Percentiles rank a stretch among this genome's conserved stretches.
Evolutionary conservation across 2,797 vertebrate genomes (phyloP).

Genomic region (Natrix natrix): DNA sequence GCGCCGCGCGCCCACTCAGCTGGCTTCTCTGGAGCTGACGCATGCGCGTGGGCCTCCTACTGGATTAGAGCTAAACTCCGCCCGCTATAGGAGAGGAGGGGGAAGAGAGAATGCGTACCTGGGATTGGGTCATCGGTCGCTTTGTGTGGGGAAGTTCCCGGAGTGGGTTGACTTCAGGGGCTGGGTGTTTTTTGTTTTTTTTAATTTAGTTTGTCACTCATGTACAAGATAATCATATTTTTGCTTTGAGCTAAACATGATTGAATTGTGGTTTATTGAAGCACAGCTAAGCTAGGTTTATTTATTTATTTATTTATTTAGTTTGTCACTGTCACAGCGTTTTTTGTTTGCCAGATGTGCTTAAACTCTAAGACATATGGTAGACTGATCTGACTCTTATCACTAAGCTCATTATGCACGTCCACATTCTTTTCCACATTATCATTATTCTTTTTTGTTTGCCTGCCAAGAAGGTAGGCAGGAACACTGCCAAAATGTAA

Average conservation of each 20-base stretch:
- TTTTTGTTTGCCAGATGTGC: no score
- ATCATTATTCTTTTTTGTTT: no score
- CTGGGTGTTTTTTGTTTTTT: background rate
- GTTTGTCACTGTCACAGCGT: no score
- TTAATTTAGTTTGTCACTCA: no score
- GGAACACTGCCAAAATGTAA: no score
- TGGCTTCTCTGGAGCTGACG: background rate
- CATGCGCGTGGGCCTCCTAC: background rate
- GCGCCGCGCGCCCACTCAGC: constrained; percentile 39
- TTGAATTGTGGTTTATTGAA: background rate
- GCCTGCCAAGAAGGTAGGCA: no score
- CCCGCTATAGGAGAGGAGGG: background rate
- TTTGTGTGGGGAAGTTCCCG: no score
- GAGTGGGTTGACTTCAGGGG: fast-evolving
- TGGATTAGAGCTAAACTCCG: background rate
- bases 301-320: background rate
- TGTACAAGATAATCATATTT: background rate
- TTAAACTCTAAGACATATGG: no score
- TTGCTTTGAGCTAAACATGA: background rate
- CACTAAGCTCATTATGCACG: no score
- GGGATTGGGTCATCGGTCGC: constrained; percentile 53
- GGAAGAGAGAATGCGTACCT: constrained; percentile 55
- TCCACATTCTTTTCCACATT: no score
- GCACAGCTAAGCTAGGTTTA: background rate
- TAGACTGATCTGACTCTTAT: no score